Evolutionary conservation across 2,797 vertebrate genomes (phyloP).

Genomic region (Harpagifer antarcticus): DNA sequence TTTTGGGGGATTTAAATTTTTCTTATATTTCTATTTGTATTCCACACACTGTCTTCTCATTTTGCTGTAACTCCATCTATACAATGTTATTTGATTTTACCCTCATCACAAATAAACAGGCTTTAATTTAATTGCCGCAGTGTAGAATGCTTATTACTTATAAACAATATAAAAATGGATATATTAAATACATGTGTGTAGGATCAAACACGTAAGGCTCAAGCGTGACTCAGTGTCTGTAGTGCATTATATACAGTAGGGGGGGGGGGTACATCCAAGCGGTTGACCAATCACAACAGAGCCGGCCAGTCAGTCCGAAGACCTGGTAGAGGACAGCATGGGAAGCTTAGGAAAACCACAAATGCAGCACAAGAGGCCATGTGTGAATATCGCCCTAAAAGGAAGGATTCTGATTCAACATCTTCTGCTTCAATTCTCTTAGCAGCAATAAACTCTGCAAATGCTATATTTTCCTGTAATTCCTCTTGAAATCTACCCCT

Average conservation of each 20-base stretch:
- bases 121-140: constrained; percentile 21
- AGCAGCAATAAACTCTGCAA: not conserved
- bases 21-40: no score
- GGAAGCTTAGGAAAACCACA: not conserved
- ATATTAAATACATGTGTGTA: no score
- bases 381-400: constrained; percentile 18
- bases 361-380: not conserved
- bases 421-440: not conserved
- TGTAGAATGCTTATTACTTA: not conserved
- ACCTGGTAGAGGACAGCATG: not conserved
- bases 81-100: no score
- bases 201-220: not conserved
- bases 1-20: no score
- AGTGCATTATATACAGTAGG: no score
- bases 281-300: no score
- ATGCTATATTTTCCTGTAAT: constrained; percentile 21
- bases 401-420: constrained; percentile 3
- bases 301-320: not conserved
- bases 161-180: not conserved
- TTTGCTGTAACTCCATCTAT: no score
- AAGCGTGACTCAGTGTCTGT: not conserved
- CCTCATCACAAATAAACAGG: constrained; percentile 53
- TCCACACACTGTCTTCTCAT: no score
- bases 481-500: constrained; percentile 12
- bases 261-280: no score